A percentile compares a stretch with the other conserved stretches of the same genome.
Conservation (phyloP, 1,140 invertebrate species). For the Brachionus plicatilis region DNA sequence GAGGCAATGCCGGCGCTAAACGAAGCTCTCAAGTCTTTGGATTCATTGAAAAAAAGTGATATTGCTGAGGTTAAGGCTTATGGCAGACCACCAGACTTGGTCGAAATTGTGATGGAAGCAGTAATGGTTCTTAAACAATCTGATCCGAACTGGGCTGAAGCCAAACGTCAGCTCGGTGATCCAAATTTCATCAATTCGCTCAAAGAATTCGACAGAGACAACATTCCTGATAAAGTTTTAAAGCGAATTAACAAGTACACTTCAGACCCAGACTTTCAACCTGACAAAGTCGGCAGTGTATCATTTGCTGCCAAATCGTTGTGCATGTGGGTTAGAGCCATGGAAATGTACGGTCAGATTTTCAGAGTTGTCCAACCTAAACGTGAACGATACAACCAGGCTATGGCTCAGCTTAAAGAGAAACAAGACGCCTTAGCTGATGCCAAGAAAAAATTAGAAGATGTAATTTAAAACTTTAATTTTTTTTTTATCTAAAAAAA, state of each 20-base stretch:
- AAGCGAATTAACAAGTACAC: conserved; percentile 73
- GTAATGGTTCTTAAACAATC: conserved; percentile 72
- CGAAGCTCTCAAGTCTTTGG: conserved; percentile 72
- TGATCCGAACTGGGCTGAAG: conserved; percentile 75
- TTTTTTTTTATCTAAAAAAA: not conserved
- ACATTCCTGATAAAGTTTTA: conserved; percentile 72
- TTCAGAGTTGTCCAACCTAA: conserved; percentile 48
- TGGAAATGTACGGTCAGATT: conserved; percentile 55
- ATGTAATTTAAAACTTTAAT: conserved; percentile 45
- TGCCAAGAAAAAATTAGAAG: conserved; percentile 67
- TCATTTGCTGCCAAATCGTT: conserved; percentile 48
- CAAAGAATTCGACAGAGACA: conserved; percentile 78
- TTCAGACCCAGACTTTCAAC: conserved; percentile 73
- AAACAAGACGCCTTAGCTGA: conserved; percentile 71
- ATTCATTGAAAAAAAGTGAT: conserved; percentile 78
- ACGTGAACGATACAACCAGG: conserved; percentile 37
- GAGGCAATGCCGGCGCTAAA: conserved; percentile 76
- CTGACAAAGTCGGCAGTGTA: conserved; percentile 68
- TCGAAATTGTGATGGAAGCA: conserved; percentile 81
- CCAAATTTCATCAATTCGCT: conserved; percentile 61
- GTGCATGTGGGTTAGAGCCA: conserved; percentile 54
- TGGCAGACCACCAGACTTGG: conserved; percentile 70
- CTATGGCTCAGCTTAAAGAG: conserved; percentile 61
- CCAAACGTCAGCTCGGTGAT: conserved; percentile 69
- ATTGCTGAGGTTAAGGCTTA: conserved; percentile 81